Conservation (phyloP, 2,113 vertebrate genomes). For the Scatophagus argus region DNA sequence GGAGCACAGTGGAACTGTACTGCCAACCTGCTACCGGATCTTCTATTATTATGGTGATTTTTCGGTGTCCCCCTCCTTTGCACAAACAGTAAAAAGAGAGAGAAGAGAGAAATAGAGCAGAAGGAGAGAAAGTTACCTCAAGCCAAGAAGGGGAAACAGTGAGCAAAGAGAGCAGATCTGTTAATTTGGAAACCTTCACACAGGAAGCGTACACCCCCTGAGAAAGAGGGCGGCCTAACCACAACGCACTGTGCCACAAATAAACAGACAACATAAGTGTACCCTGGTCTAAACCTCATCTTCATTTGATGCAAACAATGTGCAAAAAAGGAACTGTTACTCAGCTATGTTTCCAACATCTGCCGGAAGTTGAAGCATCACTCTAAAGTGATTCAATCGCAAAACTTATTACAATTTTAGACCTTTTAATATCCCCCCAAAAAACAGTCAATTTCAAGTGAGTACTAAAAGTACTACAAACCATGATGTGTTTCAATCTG, state of each 20-base stretch:
- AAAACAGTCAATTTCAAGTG: background rate
- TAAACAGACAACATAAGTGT: background rate
- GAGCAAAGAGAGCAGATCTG: conserved; percentile 25
- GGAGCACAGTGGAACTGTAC: conserved; percentile 78
- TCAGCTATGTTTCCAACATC: background rate
- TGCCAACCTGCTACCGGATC: conserved; percentile 97
- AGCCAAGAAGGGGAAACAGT: conserved; percentile 31
- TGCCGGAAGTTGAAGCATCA: background rate
- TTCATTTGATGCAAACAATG: background rate
- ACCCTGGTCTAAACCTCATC: background rate
- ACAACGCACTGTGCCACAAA: background rate
- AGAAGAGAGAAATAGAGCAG: conserved; percentile 69
- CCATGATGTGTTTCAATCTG: background rate
- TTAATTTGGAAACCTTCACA: conserved; percentile 12
- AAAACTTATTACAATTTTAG: background rate
- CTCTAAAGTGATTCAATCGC: background rate
- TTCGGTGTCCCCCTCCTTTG: conserved; percentile 90
- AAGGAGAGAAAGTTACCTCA: conserved; percentile 67
- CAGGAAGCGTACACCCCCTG: background rate
- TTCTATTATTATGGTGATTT: conserved; percentile 99
- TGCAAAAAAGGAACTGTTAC: background rate
- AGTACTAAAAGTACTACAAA: background rate
- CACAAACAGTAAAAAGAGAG: conserved; percentile 49
- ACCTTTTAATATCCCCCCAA: no score
- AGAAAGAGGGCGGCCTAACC: background rate